phyloP scores from a whole-genome alignment of 2,888 invertebrate genomes.

The Electrophaes corylata region DNA sequence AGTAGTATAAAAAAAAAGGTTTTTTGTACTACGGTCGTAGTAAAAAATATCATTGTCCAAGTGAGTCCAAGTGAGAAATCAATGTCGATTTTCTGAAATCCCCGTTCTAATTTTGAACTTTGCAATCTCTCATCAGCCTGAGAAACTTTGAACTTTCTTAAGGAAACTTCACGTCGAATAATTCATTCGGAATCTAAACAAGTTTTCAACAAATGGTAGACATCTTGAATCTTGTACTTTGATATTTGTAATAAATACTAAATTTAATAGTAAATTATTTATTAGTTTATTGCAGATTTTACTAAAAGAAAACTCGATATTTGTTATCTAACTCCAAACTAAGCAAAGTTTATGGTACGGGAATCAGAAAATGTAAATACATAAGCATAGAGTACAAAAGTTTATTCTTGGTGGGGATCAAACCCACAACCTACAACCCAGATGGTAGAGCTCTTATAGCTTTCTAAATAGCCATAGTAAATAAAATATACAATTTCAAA shows the following conservation, averaged over 20 bases:
- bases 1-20: no score
- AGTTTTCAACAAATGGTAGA: constrained; percentile 28
- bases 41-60: not conserved
- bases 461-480: no score
- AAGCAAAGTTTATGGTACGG: no score
- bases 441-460: no score
- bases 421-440: no score
- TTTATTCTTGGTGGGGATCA: no score
- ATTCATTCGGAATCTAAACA: constrained; percentile 34
- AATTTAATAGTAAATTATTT: not conserved
- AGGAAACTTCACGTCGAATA: constrained; percentile 28
- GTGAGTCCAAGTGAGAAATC: not conserved
- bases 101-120: constrained; percentile 33
- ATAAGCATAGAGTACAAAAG: no score
- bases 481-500: no score
- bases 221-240: constrained; percentile 14
- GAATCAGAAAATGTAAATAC: no score
- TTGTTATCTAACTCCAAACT: no score
- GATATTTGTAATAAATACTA: not conserved
- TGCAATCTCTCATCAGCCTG: constrained; percentile 24
- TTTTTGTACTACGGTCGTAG: not conserved
- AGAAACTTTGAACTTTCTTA: constrained; percentile 15
- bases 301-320: no score
- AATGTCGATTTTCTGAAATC: constrained; percentile 18
- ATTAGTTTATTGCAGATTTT: no score